These are phyloP conservation scores for Rhamnusium bicolor DNA, from an alignment of 2,888 invertebrate species.

Conservation along the genomic window DNA sequence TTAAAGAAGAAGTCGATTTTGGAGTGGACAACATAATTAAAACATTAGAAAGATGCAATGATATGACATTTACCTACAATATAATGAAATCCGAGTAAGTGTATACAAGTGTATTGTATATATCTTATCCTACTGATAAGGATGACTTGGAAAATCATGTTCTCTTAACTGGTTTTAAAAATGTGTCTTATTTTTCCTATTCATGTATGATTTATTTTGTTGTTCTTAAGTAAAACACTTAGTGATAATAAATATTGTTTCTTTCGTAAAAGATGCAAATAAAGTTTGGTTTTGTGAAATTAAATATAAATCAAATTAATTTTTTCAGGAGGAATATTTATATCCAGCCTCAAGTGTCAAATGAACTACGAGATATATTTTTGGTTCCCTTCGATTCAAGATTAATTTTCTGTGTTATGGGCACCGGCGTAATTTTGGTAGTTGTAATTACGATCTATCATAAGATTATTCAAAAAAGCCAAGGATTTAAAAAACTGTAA, in stretches of 20 bases:
- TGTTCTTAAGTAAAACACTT: too few relatives aligned
- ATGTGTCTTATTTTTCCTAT: too few relatives aligned
- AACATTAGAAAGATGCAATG: conserved; percentile 72
- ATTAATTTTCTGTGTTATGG: conserved; percentile 73
- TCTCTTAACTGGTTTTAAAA: too few relatives aligned
- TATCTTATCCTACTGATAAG: too few relatives aligned
- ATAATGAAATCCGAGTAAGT: conserved; percentile 77
- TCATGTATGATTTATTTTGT: too few relatives aligned
- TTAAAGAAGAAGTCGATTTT: conserved; percentile 74
- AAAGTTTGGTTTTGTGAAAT: too few relatives aligned
- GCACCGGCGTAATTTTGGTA: conserved; percentile 72
- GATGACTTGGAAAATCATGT: too few relatives aligned
- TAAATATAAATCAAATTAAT: neutral
- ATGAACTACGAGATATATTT: conserved; percentile 76
- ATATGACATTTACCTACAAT: conserved; percentile 77
- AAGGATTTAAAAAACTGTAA: conserved; percentile 41
- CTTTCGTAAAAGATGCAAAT: too few relatives aligned
- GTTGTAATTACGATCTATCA: conserved; percentile 71
- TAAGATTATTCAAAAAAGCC: conserved; percentile 43
- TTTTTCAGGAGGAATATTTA: conserved; percentile 76
- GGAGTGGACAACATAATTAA: conserved; percentile 76
- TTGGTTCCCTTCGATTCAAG: conserved; percentile 76
- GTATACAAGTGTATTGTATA: too few relatives aligned
- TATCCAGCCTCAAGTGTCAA: conserved; percentile 77
- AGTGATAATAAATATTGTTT: too few relatives aligned